phyloP scores from a whole-genome alignment of 2,888 invertebrate species.

The Patella ulyssiponensis region DNA sequence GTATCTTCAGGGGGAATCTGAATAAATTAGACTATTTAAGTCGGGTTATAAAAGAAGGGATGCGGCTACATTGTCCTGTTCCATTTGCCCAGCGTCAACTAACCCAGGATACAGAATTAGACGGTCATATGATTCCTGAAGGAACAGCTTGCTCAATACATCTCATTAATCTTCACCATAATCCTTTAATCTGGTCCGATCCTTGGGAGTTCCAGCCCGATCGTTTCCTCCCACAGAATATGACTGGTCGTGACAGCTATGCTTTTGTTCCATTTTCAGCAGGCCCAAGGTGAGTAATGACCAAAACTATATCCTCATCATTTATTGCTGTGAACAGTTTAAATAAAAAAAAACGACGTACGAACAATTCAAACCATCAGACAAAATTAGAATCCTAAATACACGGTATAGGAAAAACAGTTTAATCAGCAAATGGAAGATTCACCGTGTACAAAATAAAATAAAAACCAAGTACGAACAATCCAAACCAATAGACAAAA shows the following conservation, averaged over 20 bases:
- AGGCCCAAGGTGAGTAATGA: conserved; percentile 30
- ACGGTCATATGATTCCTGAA: conserved; percentile 51
- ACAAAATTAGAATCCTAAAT: too few relatives aligned
- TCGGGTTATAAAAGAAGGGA: conserved; percentile 61
- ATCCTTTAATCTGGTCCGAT: conserved; percentile 56
- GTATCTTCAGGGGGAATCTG: conserved; percentile 54
- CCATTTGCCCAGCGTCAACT: conserved; percentile 56
- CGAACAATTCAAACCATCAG: too few relatives aligned
- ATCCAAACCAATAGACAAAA: too few relatives aligned
- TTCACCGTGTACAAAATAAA: too few relatives aligned
- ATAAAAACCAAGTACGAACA: too few relatives aligned
- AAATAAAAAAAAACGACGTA: too few relatives aligned
- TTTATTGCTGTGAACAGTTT: too few relatives aligned
- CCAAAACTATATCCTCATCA: background rate
- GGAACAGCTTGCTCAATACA: conserved; percentile 50
- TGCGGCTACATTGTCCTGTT: conserved; percentile 59
- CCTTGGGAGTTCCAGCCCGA: conserved; percentile 53
- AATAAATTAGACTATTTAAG: conserved; percentile 53
- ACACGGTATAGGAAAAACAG: too few relatives aligned
- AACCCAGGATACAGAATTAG: conserved; percentile 51
- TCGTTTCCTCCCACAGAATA: conserved; percentile 51
- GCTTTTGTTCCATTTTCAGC: conserved; percentile 63
- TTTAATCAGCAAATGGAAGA: too few relatives aligned
- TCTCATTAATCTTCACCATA: conserved; percentile 57
- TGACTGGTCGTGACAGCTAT: conserved; percentile 47